Conservation (phyloP, 35 echinoderm and acorn worm genomes). For the Diadema setosum region DNA sequence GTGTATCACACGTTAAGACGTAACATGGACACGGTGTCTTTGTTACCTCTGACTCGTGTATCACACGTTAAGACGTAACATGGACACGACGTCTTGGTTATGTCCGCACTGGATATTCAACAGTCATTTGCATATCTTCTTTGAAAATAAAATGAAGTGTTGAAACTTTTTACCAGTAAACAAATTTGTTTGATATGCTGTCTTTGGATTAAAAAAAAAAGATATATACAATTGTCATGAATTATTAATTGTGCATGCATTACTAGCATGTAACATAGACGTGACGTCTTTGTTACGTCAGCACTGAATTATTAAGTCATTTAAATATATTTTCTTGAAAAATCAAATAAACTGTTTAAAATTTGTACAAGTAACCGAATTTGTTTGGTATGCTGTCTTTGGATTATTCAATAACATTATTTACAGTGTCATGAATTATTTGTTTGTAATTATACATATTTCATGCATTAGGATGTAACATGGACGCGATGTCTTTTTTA, state of each 20-base stretch:
- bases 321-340: not conserved
- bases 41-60: not conserved
- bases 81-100: too few relatives aligned
- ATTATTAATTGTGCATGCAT: not conserved
- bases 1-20: not conserved
- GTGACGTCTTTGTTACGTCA: not conserved
- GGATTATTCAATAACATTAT: not conserved
- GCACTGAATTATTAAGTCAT: not conserved
- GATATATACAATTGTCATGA: not conserved
- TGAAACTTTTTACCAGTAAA: not conserved
- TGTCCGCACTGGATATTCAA: too few relatives aligned
- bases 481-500: not conserved
- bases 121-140: not conserved
- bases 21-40: not conserved
- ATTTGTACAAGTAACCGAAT: not conserved
- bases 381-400: not conserved
- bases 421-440: not conserved
- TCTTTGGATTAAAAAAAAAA: not conserved
- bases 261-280: not conserved
- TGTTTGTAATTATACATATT: not conserved
- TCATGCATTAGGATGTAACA: not conserved
- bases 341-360: not conserved
- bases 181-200: not conserved
- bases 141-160: not conserved
- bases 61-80: not conserved